phyloP scores from a whole-genome alignment of 2,888 invertebrate genomes.

The Lepidocyrtoides sp. region DNA sequence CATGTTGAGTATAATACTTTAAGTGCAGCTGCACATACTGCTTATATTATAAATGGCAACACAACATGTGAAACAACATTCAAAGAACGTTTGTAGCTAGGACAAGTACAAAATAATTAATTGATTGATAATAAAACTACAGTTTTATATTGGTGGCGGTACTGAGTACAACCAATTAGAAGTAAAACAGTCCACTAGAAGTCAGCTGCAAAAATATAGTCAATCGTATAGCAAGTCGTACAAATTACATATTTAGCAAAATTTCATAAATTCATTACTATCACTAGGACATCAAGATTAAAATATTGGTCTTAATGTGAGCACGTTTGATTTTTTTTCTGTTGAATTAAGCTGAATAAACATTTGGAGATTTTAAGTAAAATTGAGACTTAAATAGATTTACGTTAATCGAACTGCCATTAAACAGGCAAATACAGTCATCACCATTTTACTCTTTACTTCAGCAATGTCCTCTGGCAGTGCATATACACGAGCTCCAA shows the following conservation, averaged over 20 bases:
- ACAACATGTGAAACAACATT: neutral
- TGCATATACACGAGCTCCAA: conserved; percentile 99
- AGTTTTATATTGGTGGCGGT: neutral
- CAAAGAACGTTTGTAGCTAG: neutral
- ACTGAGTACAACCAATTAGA: neutral
- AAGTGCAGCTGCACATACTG: conserved; percentile 11
- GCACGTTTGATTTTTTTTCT: neutral
- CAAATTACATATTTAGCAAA: conserved; percentile 14
- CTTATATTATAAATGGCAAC: conserved; percentile 1
- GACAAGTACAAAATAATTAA: neutral
- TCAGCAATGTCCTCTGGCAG: conserved; percentile 99
- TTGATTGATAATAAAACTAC: neutral
- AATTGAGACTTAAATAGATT: neutral
- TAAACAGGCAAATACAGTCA: conserved; percentile 99
- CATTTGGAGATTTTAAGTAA: neutral
- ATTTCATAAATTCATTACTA: neutral
- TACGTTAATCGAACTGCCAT: conserved; percentile 90
- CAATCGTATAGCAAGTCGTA: conserved; percentile 39
- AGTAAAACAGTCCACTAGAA: conserved; percentile 31
- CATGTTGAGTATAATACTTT: neutral
- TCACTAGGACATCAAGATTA: conserved; percentile 32
- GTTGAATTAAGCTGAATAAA: conserved; percentile 12
- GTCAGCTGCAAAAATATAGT: conserved; percentile 39
- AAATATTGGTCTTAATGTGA: conserved; percentile 23
- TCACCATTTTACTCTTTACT: conserved; percentile 99